phyloP scores from a whole-genome alignment of 2,797 vertebrate genomes.

The Jordanella pulchra region DNA sequence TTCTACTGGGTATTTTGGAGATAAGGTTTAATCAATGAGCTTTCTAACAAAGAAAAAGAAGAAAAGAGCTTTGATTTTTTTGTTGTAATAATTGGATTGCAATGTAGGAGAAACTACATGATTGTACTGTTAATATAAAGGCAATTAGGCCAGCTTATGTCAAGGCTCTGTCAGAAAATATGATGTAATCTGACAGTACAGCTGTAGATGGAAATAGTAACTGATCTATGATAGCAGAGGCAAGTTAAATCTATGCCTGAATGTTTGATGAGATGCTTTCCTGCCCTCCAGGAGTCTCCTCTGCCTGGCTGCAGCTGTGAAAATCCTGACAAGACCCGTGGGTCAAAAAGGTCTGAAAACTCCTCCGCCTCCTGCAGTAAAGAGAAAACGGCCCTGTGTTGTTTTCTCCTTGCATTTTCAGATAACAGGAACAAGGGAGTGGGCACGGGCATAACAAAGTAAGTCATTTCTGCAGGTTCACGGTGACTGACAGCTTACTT shows the following conservation, averaged over 20 bases:
- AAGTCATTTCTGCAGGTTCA: constrained; percentile 7
- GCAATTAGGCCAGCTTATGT: constrained; percentile 22
- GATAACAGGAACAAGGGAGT: constrained; percentile 28
- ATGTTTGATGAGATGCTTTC: constrained; percentile 63
- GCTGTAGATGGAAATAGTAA: constrained; percentile 26
- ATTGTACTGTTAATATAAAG: constrained; percentile 27
- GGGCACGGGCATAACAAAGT: constrained; percentile 19
- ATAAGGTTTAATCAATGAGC: background rate
- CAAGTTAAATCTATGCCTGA: constrained; percentile 47
- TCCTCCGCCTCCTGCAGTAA: constrained; percentile 34
- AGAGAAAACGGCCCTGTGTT: constrained; percentile 36
- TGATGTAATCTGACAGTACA: constrained; percentile 25
- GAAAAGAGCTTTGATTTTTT: background rate
- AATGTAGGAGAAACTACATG: constrained; percentile 10
- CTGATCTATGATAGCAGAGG: constrained; percentile 37
- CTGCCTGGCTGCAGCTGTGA: constrained; percentile 43
- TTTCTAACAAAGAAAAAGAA: background rate
- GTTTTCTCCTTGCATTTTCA: constrained; percentile 15
- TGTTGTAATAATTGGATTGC: constrained; percentile 21
- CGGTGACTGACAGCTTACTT: constrained; percentile 33
- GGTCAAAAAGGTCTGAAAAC: constrained; percentile 59
- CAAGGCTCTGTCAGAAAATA: constrained; percentile 21
- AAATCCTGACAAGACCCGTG: constrained; percentile 56
- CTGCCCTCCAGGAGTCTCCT: constrained; percentile 56
- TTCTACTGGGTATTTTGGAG: background rate